A percentile compares a stretch with the other conserved stretches of the same genome.
These are phyloP conservation scores for Ceraclea dissimilis DNA, from an alignment of 2,888 invertebrate genomes.

Conservation along the genomic window DNA sequence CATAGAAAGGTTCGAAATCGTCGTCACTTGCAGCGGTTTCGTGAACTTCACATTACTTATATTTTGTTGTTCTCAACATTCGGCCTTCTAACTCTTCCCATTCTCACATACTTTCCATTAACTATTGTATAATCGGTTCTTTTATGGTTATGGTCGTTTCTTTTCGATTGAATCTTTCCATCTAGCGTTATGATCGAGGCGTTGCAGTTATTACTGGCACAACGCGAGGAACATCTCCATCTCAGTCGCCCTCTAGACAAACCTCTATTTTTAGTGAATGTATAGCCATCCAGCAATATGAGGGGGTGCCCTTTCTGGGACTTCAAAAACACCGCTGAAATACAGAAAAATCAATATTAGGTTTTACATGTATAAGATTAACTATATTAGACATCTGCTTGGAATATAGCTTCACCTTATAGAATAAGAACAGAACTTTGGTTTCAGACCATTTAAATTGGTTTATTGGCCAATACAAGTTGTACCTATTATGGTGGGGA, in stretches of 20 bases:
- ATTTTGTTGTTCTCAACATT: too few relatives aligned
- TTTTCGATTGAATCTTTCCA: neutral
- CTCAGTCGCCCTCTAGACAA: neutral
- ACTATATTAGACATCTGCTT: too few relatives aligned
- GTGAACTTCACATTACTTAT: too few relatives aligned
- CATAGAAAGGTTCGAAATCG: too few relatives aligned
- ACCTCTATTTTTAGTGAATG: neutral
- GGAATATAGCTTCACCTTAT: too few relatives aligned
- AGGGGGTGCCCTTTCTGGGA: slow-evolving; percentile 2
- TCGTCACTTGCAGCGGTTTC: too few relatives aligned
- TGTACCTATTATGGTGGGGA: too few relatives aligned
- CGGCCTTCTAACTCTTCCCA: too few relatives aligned
- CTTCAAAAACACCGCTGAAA: slow-evolving; percentile 3
- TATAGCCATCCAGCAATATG: slow-evolving; percentile 1
- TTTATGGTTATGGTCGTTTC: slow-evolving; percentile 4
- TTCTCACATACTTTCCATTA: slow-evolving; percentile 4
- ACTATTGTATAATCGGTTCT: slow-evolving; percentile 1
- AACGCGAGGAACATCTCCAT: slow-evolving; percentile 6
- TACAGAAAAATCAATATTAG: neutral
- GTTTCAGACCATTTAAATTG: too few relatives aligned
- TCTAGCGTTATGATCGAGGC: slow-evolving; percentile 1
- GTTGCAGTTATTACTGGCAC: neutral
- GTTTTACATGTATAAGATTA: too few relatives aligned
- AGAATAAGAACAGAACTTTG: too few relatives aligned
- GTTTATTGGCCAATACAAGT: too few relatives aligned